Evolutionary conservation across 2,888 invertebrate species (phyloP), one percentile per base, ranked within the genome.

Genomic region (Philereme transversata): DNA sequence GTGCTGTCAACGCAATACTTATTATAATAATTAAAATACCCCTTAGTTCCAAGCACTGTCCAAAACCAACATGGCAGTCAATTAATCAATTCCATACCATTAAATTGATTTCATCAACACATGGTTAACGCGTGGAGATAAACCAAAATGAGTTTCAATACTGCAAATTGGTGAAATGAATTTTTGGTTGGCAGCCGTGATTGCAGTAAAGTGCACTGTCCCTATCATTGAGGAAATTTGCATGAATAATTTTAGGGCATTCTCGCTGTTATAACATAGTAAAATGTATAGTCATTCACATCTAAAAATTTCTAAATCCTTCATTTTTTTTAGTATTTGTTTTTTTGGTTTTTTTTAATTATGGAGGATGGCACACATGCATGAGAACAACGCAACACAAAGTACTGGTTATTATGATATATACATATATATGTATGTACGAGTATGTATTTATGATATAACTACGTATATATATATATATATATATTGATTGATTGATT

Each of bases 241-340:
- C 81, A 81, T 81, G 77, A 78, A 77, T 81, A 81, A 81, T 81
- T 81, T 76, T 63, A 75, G 77, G 72, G 64, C 73, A 54, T 69
- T 65, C 62, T 67, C 68, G 68, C 68, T 71, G 76, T 74, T 77
- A 73, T 67, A 70, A 48, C 61, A 50, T 47, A 49, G 59, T 52
- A 4, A 10, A 49, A 22, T 2, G 1, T 22, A 22, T 3, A 22
- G 22, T 22, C 22, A 22, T 22, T 22, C 22, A 3, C 1, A 22
- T 22, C 22, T 22, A 22, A 22, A 22, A 22, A 22, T 22, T 1
- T 22, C 22, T 22, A 22, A 22, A 22, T n/a, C n/a, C n/a, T n/a
- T n/a, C n/a, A n/a, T n/a, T n/a, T n/a, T n/a, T n/a, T n/a, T n/a
- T n/a, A n/a, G n/a, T n/a, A n/a, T n/a, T n/a, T n/a, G n/a, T n/a